Evolutionary conservation across 1,140 invertebrate genomes (phyloP).

Genomic region (Drosophila lacteicornis): DNA sequence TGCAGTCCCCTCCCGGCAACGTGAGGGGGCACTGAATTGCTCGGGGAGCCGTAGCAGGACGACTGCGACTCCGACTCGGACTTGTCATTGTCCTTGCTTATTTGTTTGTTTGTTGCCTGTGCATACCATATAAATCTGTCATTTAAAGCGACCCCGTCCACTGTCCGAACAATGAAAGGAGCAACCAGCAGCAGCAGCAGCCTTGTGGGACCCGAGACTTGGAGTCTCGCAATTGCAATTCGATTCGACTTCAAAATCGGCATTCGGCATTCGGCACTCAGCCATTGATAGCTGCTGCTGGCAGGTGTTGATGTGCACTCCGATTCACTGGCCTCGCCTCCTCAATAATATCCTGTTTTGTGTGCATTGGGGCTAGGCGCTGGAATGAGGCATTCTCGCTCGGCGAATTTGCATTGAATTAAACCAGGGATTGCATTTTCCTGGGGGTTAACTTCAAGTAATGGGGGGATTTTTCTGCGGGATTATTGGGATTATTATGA

Average conservation of each 20-base stretch:
- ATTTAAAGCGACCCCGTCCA: slow-evolving; percentile 44
- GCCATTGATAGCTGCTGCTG: slow-evolving; percentile 17
- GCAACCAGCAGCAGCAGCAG: slow-evolving; percentile 10
- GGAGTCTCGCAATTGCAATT: slow-evolving; percentile 1
- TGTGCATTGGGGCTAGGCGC: background rate
- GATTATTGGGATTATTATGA: too few relatives aligned
- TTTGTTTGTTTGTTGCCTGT: slow-evolving; percentile 23
- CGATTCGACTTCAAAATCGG: slow-evolving; percentile 1
- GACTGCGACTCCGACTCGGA: background rate
- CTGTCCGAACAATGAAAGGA: slow-evolving; percentile 26
- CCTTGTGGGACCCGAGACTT: slow-evolving; percentile 2
- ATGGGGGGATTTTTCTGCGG: background rate
- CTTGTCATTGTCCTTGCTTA: slow-evolving; percentile 36
- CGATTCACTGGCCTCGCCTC: slow-evolving; percentile 3
- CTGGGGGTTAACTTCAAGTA: too few relatives aligned
- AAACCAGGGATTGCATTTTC: background rate
- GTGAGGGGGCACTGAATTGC: slow-evolving; percentile 16
- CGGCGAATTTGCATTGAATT: background rate
- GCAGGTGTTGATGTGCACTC: slow-evolving; percentile 29
- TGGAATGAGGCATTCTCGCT: background rate
- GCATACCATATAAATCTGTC: slow-evolving; percentile 65
- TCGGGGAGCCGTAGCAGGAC: slow-evolving; percentile 28
- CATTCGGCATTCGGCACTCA: background rate
- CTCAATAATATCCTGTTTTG: slow-evolving; percentile 19
- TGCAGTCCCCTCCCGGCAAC: slow-evolving; percentile 11